Evolutionary conservation across 2,888 invertebrate species (phyloP).

Genomic region (Automeris io): DNA sequence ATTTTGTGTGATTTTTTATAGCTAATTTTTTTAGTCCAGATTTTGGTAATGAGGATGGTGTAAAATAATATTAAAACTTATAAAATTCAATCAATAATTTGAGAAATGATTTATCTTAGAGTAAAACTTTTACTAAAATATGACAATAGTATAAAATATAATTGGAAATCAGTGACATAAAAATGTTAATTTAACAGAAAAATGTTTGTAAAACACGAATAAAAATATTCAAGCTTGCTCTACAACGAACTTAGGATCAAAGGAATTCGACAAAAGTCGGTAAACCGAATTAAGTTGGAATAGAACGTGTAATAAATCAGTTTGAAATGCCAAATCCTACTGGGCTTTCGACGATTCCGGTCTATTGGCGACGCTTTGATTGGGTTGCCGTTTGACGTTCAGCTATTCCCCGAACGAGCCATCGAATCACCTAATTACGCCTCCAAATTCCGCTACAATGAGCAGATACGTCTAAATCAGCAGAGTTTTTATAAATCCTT

Average conservation of each 20-base stretch:
- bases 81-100: too few relatives aligned
- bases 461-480: neutral
- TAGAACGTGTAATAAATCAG: neutral
- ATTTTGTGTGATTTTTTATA: too few relatives aligned
- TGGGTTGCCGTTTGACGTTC: neutral
- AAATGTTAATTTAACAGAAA: too few relatives aligned
- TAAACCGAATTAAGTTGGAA: neutral
- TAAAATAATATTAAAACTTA: too few relatives aligned
- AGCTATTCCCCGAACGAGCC: conserved; percentile 2
- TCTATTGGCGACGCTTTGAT: conserved; percentile 5
- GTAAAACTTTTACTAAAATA: too few relatives aligned
- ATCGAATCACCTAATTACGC: neutral
- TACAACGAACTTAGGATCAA: neutral
- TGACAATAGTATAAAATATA: too few relatives aligned
- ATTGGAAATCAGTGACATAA: too few relatives aligned
- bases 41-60: too few relatives aligned
- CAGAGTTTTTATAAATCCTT: neutral
- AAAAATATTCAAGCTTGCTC: neutral
- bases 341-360: neutral
- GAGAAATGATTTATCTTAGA: too few relatives aligned
- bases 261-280: neutral
- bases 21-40: too few relatives aligned
- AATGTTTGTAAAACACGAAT: neutral
- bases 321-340: neutral
- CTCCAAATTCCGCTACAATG: neutral